phyloP scores from a whole-genome alignment of 2,888 invertebrate species.

The Drosophila emarginata region DNA sequence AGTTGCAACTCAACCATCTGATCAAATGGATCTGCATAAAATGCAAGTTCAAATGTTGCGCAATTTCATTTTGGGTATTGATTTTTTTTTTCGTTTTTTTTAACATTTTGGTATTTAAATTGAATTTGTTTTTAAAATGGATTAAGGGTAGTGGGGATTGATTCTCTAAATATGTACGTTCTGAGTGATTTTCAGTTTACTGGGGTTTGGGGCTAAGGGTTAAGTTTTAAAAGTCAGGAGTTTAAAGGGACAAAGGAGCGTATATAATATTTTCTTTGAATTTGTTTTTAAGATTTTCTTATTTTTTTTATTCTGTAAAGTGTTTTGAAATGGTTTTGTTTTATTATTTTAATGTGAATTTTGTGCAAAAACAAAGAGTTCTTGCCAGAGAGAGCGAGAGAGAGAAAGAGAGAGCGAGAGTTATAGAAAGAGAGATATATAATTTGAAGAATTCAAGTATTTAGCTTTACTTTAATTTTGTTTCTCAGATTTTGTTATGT shows the following conservation, averaged over 20 bases:
- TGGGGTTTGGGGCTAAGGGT: not conserved
- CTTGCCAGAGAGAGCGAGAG: constrained; percentile 56
- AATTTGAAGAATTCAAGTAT: constrained; percentile 23
- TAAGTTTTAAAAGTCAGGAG: constrained; percentile 51
- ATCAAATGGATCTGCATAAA: constrained; percentile 79
- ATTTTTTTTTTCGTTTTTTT: constrained; percentile 34
- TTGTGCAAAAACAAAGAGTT: constrained; percentile 68
- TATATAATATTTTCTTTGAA: constrained; percentile 38
- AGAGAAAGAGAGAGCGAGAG: constrained; percentile 13
- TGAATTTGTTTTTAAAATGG: constrained; percentile 45
- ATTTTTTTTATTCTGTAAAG: constrained; percentile 26
- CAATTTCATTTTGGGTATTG: constrained; percentile 40
- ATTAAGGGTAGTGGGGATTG: constrained; percentile 23
- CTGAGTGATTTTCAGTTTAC: constrained; percentile 19
- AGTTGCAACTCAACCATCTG: constrained; percentile 82
- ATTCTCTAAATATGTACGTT: constrained; percentile 35
- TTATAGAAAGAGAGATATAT: constrained; percentile 23
- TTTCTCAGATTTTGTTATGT: constrained; percentile 1
- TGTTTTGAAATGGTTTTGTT: constrained; percentile 30
- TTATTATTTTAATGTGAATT: constrained; percentile 24
- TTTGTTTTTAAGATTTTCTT: constrained; percentile 36
- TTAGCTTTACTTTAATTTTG: constrained; percentile 24
- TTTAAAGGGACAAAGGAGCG: constrained; percentile 56
- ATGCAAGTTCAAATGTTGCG: constrained; percentile 79
- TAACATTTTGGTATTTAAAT: constrained; percentile 56